Evolutionary conservation across 2,113 vertebrate species (phyloP).

Genomic region (Perca schrenkii): DNA sequence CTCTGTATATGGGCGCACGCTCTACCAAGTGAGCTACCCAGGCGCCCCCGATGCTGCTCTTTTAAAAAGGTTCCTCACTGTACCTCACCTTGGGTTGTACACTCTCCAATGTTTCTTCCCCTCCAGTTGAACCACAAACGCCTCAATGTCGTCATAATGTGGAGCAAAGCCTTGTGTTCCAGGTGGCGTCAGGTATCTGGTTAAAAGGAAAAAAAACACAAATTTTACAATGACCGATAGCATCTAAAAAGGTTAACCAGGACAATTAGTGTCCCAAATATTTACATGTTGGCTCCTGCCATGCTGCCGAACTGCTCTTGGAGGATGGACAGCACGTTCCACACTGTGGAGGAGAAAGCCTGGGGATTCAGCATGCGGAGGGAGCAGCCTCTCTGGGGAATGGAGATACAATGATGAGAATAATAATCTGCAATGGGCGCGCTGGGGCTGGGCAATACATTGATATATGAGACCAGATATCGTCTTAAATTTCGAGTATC

Average conservation of each 20-base stretch:
- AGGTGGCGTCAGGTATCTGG: constrained; percentile 93
- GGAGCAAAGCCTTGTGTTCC: constrained; percentile 96
- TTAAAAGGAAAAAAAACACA: background rate
- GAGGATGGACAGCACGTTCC: constrained; percentile 93
- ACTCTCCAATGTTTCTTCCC: constrained; percentile 96
- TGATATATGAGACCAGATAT: too few species aligned
- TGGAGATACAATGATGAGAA: background rate
- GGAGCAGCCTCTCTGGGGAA: constrained; percentile 90
- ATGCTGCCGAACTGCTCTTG: constrained; percentile 96
- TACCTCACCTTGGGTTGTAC: constrained; percentile 89
- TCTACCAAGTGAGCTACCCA: too few species aligned
- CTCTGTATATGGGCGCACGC: too few species aligned
- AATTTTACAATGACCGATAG: background rate
- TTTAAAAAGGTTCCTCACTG: background rate
- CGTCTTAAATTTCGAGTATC: too few species aligned
- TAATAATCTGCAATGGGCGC: constrained; percentile 7
- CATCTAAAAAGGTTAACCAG: background rate
- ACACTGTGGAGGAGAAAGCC: constrained; percentile 90
- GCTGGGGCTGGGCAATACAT: too few species aligned
- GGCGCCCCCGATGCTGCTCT: background rate
- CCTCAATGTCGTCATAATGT: constrained; percentile 98
- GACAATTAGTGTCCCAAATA: background rate
- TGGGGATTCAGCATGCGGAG: constrained; percentile 94
- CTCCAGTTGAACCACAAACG: constrained; percentile 96
- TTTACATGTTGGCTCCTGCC: constrained; percentile 93